phyloP scores from a whole-genome alignment of 2,113 vertebrate species.

The Acinonyx jubatus region DNA sequence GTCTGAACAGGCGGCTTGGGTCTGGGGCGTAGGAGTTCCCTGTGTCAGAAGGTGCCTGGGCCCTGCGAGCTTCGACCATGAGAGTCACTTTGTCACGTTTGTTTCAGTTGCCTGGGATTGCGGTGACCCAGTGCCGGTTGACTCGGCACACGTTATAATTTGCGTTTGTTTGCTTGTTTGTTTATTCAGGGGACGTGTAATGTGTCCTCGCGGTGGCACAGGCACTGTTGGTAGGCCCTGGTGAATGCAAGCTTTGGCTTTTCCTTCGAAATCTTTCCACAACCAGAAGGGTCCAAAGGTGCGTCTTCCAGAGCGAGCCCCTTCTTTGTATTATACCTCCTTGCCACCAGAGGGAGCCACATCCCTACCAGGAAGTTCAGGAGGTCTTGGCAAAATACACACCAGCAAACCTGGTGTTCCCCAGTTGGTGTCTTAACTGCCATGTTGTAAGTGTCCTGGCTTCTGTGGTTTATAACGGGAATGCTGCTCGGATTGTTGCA shows the following conservation, averaged over 20 bases:
- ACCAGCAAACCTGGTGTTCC: not conserved
- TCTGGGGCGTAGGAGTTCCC: not conserved
- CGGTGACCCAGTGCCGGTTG: not conserved
- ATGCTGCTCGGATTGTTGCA: not conserved
- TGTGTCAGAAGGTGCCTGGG: not conserved
- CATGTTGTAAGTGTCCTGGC: not conserved
- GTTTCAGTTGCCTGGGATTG: not conserved
- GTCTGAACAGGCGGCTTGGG: not conserved
- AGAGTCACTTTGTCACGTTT: not conserved
- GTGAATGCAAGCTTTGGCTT: not conserved
- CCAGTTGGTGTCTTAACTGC: not conserved
- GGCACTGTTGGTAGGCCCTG: not conserved
- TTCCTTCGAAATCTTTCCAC: not conserved
- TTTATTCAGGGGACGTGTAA: not conserved
- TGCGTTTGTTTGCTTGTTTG: conserved; percentile 12
- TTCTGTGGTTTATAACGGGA: not conserved
- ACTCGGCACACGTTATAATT: not conserved
- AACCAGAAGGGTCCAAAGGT: not conserved
- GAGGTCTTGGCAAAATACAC: not conserved
- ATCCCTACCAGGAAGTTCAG: conserved; percentile 39
- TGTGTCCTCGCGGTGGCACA: not conserved
- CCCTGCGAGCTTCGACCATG: not conserved
- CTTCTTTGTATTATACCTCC: conserved; percentile 45
- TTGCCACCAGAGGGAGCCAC: conserved; percentile 77
- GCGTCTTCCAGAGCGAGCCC: not conserved